Evolutionary conservation across 2,888 invertebrate species (phyloP).

Genomic region (Clitarchus hookeri): DNA sequence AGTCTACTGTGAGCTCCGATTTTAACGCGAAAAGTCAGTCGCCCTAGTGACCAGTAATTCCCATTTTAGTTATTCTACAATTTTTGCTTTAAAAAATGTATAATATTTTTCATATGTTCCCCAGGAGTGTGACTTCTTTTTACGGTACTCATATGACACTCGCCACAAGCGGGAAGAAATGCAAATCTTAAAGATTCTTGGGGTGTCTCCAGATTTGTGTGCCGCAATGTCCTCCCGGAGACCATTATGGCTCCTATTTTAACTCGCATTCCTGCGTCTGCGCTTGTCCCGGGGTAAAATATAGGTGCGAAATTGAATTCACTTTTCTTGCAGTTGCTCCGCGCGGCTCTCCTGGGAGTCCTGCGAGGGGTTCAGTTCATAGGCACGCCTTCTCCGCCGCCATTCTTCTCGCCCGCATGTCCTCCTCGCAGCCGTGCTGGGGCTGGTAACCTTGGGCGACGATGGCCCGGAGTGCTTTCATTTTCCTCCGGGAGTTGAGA

Average conservation of each 20-base stretch:
- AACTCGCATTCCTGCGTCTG: background rate
- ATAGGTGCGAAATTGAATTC: conserved; percentile 8
- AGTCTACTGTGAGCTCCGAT: too few species aligned
- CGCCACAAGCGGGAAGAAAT: too few species aligned
- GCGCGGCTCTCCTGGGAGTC: background rate
- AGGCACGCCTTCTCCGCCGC: background rate
- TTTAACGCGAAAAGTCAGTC: too few species aligned
- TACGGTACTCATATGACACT: too few species aligned
- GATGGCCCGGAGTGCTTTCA: background rate
- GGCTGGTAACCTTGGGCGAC: background rate
- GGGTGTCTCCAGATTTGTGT: too few species aligned
- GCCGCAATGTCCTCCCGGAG: too few species aligned
- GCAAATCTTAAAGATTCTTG: too few species aligned
- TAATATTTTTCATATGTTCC: too few species aligned
- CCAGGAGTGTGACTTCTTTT: too few species aligned
- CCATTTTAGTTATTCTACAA: too few species aligned
- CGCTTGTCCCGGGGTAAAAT: background rate
- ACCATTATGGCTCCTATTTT: background rate
- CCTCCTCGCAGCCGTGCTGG: background rate
- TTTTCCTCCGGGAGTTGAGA: conserved; percentile 1
- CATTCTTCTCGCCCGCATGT: background rate
- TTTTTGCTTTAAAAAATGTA: too few species aligned
- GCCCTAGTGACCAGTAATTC: too few species aligned
- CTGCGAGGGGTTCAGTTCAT: background rate
- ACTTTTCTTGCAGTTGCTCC: background rate